Evolutionary conservation across 2,888 invertebrate species (phyloP).

Genomic region (Oligia strigilis): DNA sequence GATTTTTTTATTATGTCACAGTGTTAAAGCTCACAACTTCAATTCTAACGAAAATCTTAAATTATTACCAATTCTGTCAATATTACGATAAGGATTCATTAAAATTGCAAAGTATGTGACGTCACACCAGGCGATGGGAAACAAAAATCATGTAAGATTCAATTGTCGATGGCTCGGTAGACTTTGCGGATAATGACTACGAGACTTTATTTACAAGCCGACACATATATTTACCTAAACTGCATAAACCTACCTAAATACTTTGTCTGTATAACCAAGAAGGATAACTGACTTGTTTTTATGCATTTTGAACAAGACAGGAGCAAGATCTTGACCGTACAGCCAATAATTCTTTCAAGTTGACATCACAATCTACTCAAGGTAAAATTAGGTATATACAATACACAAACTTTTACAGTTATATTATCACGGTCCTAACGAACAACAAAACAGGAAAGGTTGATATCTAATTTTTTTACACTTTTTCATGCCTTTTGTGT

Average conservation of each 20-base stretch:
- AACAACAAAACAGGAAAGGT: neutral
- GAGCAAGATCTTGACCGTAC: conserved; percentile 31
- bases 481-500: too few relatives aligned
- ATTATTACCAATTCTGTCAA: neutral
- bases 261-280: neutral
- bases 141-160: neutral
- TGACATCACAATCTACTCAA: conserved; percentile 16
- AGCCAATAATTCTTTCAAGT: conserved; percentile 17
- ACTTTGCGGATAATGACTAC: conserved; percentile 1
- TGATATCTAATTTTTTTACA: neutral
- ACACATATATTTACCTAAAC: neutral
- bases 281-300: conserved; percentile 30
- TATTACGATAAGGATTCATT: neutral
- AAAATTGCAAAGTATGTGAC: neutral
- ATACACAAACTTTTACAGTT: neutral
- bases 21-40: neutral
- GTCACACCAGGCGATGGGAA: neutral
- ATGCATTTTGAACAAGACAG: conserved; percentile 20
- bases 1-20: neutral
- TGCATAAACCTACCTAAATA: neutral
- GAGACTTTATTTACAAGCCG: conserved; percentile 5
- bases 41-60: neutral
- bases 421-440: neutral
- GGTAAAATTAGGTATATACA: neutral
- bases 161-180: neutral